Percentiles rank a stretch among this genome's conserved stretches.
Evolutionary conservation across 1,140 invertebrate genomes (phyloP).

Genomic region (Drosophila grimshawi): DNA sequence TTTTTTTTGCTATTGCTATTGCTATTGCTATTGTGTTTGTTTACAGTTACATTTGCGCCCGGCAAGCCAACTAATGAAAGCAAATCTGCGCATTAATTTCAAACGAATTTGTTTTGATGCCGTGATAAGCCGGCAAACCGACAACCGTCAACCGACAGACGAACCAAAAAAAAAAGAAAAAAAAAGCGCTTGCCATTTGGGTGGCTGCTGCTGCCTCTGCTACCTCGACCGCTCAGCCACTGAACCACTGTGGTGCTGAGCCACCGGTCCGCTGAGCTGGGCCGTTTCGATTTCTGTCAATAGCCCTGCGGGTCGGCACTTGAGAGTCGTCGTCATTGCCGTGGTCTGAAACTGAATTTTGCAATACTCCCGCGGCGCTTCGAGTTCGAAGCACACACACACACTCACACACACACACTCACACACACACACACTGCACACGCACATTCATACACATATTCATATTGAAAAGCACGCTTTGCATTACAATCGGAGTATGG

Average conservation of each 20-base stretch:
- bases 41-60: slow-evolving; percentile 71
- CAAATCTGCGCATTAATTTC: slow-evolving; percentile 84
- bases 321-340: slow-evolving; percentile 64
- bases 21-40: slow-evolving; percentile 65
- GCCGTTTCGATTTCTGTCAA: slow-evolving; percentile 79
- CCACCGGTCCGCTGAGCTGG: slow-evolving; percentile 38
- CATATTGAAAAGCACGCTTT: slow-evolving; percentile 56
- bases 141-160: slow-evolving; percentile 25
- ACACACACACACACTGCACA: slow-evolving; percentile 25
- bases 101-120: slow-evolving; percentile 84
- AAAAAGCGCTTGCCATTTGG: slow-evolving; percentile 71
- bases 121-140: slow-evolving; percentile 74
- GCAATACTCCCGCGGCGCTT: slow-evolving; percentile 59
- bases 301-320: slow-evolving; percentile 76
- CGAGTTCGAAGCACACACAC: slow-evolving; percentile 27
- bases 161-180: slow-evolving; percentile 18
- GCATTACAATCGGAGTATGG: slow-evolving; percentile 61
- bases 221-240: slow-evolving; percentile 17
- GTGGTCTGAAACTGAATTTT: slow-evolving; percentile 72
- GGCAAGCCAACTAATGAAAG: slow-evolving; percentile 77
- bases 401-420: slow-evolving; percentile 18
- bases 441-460: slow-evolving; percentile 23
- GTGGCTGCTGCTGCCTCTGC: slow-evolving; percentile 36
- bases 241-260: slow-evolving; percentile 2
- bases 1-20: slow-evolving; percentile 18